A percentile compares a stretch with the other conserved stretches of the same genome.
Evolutionary conservation across 2,797 vertebrate species (phyloP).

Genomic region (Myripristis jacobus): DNA sequence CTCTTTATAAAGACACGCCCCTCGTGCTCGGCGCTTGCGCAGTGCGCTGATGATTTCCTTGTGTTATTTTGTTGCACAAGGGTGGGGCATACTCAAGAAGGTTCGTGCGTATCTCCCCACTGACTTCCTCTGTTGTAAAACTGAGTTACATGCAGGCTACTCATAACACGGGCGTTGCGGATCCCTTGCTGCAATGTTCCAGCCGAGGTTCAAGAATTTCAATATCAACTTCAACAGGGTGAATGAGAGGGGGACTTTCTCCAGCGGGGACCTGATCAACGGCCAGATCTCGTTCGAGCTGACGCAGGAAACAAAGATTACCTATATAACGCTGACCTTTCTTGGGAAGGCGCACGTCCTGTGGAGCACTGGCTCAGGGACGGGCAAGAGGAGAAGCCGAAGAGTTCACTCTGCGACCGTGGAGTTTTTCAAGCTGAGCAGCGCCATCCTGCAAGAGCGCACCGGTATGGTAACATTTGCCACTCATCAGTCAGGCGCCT

Average conservation of each 20-base stretch:
- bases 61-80: too few relatives aligned
- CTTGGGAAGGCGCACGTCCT: slow-evolving; percentile 30
- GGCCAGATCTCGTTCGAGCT: slow-evolving; percentile 66
- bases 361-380: slow-evolving; percentile 27
- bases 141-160: too few relatives aligned
- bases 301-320: slow-evolving; percentile 52
- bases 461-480: too few relatives aligned
- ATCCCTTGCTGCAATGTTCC: slow-evolving; percentile 63
- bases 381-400: not conserved
- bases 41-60: too few relatives aligned
- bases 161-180: too few relatives aligned
- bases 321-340: slow-evolving; percentile 27
- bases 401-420: slow-evolving; percentile 5
- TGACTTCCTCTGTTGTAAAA: too few relatives aligned
- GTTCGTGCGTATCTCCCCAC: too few relatives aligned
- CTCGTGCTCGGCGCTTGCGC: too few relatives aligned
- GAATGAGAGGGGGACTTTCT: slow-evolving; percentile 20
- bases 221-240: slow-evolving; percentile 35
- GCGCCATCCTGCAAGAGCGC: too few relatives aligned
- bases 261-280: slow-evolving; percentile 42
- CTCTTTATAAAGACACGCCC: too few relatives aligned
- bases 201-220: slow-evolving; percentile 56
- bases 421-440: slow-evolving; percentile 47
- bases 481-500: not conserved
- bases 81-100: too few relatives aligned